Base-by-base conservation (phyloP, 2,113 vertebrate genomes). In the Gallinago jamesoni region DNA sequence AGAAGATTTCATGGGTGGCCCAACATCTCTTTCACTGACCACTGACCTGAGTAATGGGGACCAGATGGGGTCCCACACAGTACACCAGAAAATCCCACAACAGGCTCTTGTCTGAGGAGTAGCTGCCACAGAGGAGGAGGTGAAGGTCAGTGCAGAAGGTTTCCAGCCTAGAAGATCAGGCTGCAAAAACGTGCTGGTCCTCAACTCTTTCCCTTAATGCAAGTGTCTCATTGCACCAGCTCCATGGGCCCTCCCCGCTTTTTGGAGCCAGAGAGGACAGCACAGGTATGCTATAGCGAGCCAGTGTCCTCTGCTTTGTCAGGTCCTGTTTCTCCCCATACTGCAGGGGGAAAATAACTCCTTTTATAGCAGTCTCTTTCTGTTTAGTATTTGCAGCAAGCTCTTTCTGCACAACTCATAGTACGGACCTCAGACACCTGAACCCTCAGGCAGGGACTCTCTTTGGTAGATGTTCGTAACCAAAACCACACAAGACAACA, bases 361-460 rank as follows among this genome's bases (percentile, higher is more conserved):
- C 12, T 2, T 0, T 55, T 59, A 45, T 1, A 92, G 53, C 20
- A 57, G 15, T 20, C 23, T 21, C 55, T 47, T 41, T 81, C n/a
- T 89, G 30, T 24, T 81, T 41, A 64, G 35, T 55, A 63, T 62
- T 77, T 70, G 33, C 2, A 92, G 27, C 14, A 43, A 43, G 37
- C 48, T 75, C 47, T 33, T 74, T 62, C 67, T 76, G 45, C 31
- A 68, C 15, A 14, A 89, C 69, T 83, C 35, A 25, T 35, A 77
- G 35, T 50, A 75, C 5, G 43, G 78, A 84, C 35, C 39, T 35
- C 78, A 89, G 80, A 79, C 18, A 28, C 53, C 47, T 84, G 47
- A 70, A 92, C 41, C 31, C 35, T 89, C 63, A 33, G 89, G 66
- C 30, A 87, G 52, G 48, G 59, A 72, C 75, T 81, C 73, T 80